Base-by-base conservation (phyloP, 2,888 invertebrate species). In the Spisula solida region DNA sequence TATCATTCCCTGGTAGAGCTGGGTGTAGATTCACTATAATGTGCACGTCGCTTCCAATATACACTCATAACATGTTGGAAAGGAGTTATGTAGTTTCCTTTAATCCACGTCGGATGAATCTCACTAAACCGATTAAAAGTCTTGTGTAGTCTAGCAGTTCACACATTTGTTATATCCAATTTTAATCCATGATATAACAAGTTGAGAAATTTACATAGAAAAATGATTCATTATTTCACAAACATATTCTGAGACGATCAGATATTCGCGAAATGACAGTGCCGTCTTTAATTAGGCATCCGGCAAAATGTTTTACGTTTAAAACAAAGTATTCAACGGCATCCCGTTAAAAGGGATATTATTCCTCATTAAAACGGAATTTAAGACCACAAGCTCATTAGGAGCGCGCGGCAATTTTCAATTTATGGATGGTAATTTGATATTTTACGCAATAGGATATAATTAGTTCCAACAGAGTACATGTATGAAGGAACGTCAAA, bases 381-480 rank as follows among this genome's bases (percentile, higher is more conserved):
- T 55, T 85, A 55, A 85, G 55, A 56, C 85, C 56, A 56, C 85
- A 85, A 78, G 31, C 56, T 85, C 85, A 85, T 85, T 75, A 29
- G 70, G 51, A 31, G 34, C 81, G 81, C 86, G 80, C 34, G 86
- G 56, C 70, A 79, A 85, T 66, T 48, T 83, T 87, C 87, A 79
- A 87, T 87, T 87, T 79, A 82, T 82, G 34, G 56, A 78, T 79
- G 20, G 87, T 87, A 87, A 87, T 87, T 87, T 82, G 87, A 87
- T 87, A 87, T 87, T 75, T 85, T 87, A 82, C 87, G 87, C 82
- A 87, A 87, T 82, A 87, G 82, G 82, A 87, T 47, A 51, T 82
- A 87, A 87, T 87, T 87, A 82, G 78, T 82, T 79, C 82, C 29
- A 75, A 34, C 14, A 41, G 82, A 56, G 41, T 87, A 82, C 82